A percentile compares a stretch with the other conserved stretches of the same genome.
Evolutionary conservation across 2,797 vertebrate species (phyloP).

Genomic region (Parauchenoglanis punctatus): DNA sequence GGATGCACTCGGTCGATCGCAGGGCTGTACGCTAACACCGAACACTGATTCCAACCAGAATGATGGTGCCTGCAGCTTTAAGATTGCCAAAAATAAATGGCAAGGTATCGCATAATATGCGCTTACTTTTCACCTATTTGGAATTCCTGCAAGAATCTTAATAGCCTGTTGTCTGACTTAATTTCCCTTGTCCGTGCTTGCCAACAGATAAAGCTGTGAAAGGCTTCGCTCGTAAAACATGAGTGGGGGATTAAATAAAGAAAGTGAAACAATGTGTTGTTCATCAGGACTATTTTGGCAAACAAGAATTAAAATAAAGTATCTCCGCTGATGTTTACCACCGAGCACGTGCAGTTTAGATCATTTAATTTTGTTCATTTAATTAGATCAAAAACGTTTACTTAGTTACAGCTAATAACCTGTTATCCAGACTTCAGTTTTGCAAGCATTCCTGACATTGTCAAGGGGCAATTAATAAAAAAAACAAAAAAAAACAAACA

Average conservation of each 20-base stretch:
- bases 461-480: too few species aligned
- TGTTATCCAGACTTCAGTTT: neutral
- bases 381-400: neutral
- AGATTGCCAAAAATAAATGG: neutral
- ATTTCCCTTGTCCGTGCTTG: constrained; percentile 9
- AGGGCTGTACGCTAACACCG: neutral
- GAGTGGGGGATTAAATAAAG: neutral
- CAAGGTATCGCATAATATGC: neutral
- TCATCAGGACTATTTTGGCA: neutral
- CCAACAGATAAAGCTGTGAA: constrained; percentile 5
- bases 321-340: neutral
- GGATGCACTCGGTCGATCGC: neutral
- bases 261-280: neutral
- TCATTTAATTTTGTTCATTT: neutral
- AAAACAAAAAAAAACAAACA: too few species aligned
- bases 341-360: neutral
- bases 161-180: neutral
- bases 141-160: neutral
- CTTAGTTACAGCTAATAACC: neutral
- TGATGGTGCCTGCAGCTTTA: neutral
- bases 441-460: neutral
- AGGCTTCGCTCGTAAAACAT: constrained; percentile 7
- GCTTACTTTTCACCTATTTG: neutral
- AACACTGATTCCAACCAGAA: neutral
- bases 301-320: neutral